Percentiles rank a stretch among this genome's conserved stretches.
phyloP scores from a whole-genome alignment of 1,140 invertebrate species.

The Camponotus floridanus region DNA sequence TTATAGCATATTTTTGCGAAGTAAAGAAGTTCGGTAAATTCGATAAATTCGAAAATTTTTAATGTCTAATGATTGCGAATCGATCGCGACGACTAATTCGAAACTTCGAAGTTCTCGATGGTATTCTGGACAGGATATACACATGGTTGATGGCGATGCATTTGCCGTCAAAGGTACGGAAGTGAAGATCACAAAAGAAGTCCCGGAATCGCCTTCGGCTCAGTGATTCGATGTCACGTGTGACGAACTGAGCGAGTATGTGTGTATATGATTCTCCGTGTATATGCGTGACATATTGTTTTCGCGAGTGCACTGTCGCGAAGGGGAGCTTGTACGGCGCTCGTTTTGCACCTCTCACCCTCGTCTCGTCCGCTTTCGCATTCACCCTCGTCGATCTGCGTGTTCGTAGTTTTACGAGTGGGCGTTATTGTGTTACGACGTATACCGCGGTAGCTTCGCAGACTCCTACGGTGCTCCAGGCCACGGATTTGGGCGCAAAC shows the following conservation, averaged over 20 bases:
- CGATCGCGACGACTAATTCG: slow-evolving; percentile 32
- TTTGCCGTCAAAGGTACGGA: slow-evolving; percentile 37
- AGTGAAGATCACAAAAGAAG: slow-evolving; percentile 48
- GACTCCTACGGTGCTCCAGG: slow-evolving; percentile 40
- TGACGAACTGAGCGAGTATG: not conserved
- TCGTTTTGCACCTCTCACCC: slow-evolving; percentile 62
- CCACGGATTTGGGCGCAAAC: slow-evolving; percentile 75
- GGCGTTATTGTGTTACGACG: slow-evolving; percentile 71
- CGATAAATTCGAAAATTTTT: not conserved
- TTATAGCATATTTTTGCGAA: not conserved
- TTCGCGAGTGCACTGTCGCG: slow-evolving; percentile 24
- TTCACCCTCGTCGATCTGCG: slow-evolving; percentile 49
- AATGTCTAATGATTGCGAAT: not conserved
- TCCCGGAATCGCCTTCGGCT: slow-evolving; percentile 53
- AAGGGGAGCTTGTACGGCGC: slow-evolving; percentile 39
- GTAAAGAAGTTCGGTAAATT: not conserved
- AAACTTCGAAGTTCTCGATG: not conserved
- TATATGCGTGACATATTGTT: slow-evolving; percentile 62
- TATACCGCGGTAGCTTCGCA: slow-evolving; percentile 43
- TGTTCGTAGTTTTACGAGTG: slow-evolving; percentile 67
- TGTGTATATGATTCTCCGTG: slow-evolving; percentile 2
- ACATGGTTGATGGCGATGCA: slow-evolving; percentile 14
- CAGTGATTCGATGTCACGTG: slow-evolving; percentile 25
- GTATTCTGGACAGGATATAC: slow-evolving; percentile 12
- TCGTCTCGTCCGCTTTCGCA: slow-evolving; percentile 16